Evolutionary conservation across 2,888 invertebrate genomes (phyloP).

Genomic region (Heliconius ethilla): DNA sequence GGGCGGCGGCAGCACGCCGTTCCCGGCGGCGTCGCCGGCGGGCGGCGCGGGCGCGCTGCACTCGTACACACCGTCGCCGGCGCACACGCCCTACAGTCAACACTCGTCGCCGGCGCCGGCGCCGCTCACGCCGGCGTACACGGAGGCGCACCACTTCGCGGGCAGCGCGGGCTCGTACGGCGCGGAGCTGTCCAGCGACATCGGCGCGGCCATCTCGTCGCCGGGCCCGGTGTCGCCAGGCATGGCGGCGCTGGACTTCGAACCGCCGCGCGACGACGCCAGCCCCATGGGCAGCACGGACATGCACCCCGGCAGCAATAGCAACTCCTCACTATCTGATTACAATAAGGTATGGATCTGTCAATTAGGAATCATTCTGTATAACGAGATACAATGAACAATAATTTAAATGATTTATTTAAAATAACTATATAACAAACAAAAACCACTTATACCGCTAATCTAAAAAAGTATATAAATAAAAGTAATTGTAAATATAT

Average conservation of each 20-base stretch:
- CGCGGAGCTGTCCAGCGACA: slow-evolving; percentile 88
- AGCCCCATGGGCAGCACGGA: slow-evolving; percentile 59
- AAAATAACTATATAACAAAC: too few species aligned
- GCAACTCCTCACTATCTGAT: slow-evolving; percentile 65
- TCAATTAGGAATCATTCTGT: too few species aligned
- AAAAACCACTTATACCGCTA: too few species aligned
- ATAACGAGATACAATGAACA: too few species aligned
- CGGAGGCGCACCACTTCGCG: slow-evolving; percentile 51
- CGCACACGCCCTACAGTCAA: slow-evolving; percentile 75
- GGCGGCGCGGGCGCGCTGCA: slow-evolving; percentile 55
- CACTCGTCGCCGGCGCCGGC: slow-evolving; percentile 72
- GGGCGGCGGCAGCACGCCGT: slow-evolving; percentile 53
- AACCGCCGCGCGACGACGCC: slow-evolving; percentile 78
- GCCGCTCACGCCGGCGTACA: slow-evolving; percentile 58
- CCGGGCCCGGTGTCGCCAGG: slow-evolving; percentile 86
- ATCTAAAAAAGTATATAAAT: too few species aligned
- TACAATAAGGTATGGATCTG: slow-evolving; percentile 62
- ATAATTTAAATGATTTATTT: too few species aligned
- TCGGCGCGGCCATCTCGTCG: slow-evolving; percentile 89
- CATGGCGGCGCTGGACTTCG: slow-evolving; percentile 87
- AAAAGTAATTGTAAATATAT: too few species aligned
- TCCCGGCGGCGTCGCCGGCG: slow-evolving; percentile 67
- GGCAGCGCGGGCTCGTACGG: slow-evolving; percentile 66
- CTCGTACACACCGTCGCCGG: slow-evolving; percentile 72
- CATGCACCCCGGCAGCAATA: slow-evolving; percentile 60